Evolutionary conservation across 1,140 invertebrate genomes (phyloP).

Genomic region (Pogonomyrmex californicus): DNA sequence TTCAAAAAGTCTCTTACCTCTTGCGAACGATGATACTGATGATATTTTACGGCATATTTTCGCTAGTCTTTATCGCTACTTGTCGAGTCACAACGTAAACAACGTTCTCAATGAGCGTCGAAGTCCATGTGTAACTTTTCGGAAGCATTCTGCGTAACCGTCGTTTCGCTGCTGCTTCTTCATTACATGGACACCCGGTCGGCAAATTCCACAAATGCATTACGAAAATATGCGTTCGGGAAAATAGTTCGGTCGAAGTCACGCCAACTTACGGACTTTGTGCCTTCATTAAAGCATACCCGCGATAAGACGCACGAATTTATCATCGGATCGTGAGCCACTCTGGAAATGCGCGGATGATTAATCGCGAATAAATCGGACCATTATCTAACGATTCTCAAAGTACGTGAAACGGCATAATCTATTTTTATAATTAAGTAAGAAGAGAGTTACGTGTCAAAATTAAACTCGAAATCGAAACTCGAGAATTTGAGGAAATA

Average conservation of each 20-base stretch:
- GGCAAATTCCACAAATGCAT: constrained; percentile 20
- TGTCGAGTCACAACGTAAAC: background rate
- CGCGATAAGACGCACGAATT: constrained; percentile 50
- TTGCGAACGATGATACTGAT: background rate
- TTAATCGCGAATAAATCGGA: constrained; percentile 31
- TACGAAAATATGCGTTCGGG: constrained; percentile 56
- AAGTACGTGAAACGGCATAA: background rate
- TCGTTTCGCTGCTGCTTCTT: constrained; percentile 6
- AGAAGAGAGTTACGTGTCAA: background rate
- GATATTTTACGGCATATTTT: background rate
- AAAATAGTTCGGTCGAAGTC: constrained; percentile 39
- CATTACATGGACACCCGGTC: background rate
- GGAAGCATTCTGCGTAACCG: background rate
- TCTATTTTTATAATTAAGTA: background rate
- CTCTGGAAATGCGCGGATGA: constrained; percentile 15
- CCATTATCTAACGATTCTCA: constrained; percentile 2
- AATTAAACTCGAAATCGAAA: background rate
- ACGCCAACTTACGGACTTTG: constrained; percentile 28
- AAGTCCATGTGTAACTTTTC: constrained; percentile 11
- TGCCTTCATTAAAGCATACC: constrained; percentile 41
- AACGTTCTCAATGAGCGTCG: background rate
- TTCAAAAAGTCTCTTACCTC: background rate
- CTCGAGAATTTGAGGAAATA: background rate
- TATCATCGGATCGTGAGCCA: constrained; percentile 42
- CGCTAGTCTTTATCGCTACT: background rate